Conservation (phyloP, 2,797 vertebrate genomes). For the Kryptopterus vitreolus region DNA sequence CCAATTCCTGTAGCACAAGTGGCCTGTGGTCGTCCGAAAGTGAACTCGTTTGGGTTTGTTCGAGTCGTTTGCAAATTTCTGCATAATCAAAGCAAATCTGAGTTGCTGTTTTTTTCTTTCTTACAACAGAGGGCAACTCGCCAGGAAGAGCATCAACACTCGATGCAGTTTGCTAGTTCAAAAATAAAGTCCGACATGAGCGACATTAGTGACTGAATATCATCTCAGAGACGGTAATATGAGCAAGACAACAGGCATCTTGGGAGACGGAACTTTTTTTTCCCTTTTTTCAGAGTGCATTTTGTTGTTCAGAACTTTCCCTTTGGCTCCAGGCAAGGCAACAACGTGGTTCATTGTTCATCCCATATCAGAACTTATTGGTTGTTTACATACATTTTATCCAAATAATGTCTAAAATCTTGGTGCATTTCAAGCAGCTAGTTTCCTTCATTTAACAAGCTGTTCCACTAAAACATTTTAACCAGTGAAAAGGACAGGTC, state of each 20-base stretch:
- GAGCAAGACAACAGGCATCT: not conserved
- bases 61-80: slow-evolving; percentile 30
- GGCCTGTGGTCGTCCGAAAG: slow-evolving; percentile 21
- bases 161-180: slow-evolving; percentile 20
- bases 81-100: slow-evolving; percentile 25
- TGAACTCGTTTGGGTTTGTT: slow-evolving; percentile 10
- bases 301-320: slow-evolving; percentile 25
- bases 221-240: not conserved
- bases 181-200: not conserved
- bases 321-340: slow-evolving; percentile 11
- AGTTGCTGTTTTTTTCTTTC: slow-evolving; percentile 29
- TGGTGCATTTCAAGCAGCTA: slow-evolving; percentile 1
- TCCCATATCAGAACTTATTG: not conserved
- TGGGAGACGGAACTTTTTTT: not conserved
- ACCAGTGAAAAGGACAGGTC: not conserved
- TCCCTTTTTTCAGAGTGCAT: too few species aligned
- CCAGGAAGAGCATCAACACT: slow-evolving; percentile 23
- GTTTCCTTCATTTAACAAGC: slow-evolving; percentile 8
- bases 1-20: slow-evolving; percentile 39
- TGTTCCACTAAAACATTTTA: not conserved
- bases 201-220: not conserved
- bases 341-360: not conserved
- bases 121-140: slow-evolving; percentile 3
- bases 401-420: not conserved
- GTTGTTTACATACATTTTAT: not conserved